These are phyloP conservation scores for Vulpes lagopus DNA, from an alignment of 2,113 vertebrate species.

Conservation along the genomic window DNA sequence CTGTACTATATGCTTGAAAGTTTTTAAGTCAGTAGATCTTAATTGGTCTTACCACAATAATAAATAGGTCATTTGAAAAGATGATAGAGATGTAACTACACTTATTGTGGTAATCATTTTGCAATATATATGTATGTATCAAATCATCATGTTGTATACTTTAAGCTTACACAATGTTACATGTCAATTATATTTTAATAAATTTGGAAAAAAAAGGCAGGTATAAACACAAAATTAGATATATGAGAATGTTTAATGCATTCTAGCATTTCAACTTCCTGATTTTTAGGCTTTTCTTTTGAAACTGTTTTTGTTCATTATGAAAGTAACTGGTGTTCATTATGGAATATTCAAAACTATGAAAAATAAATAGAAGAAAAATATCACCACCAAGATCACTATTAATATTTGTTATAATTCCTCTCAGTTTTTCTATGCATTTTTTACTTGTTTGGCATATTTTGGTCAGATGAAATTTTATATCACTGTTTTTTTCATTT, in stretches of 20 bases:
- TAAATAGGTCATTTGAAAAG: background rate
- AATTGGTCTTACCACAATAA: background rate
- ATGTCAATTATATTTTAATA: background rate
- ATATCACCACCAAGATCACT: background rate
- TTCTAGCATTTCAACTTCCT: background rate
- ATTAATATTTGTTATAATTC: slow-evolving; percentile 8
- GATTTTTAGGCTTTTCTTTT: slow-evolving; percentile 31
- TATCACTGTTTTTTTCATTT: background rate
- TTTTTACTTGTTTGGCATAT: background rate
- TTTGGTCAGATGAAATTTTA: background rate
- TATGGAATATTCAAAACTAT: background rate
- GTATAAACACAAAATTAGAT: slow-evolving; percentile 23
- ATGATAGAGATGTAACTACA: background rate
- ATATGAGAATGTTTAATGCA: background rate
- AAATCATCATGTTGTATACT: background rate
- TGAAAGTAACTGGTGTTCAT: background rate
- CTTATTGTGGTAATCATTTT: background rate
- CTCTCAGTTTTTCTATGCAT: background rate
- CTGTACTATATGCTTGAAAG: background rate
- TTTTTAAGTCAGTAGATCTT: background rate
- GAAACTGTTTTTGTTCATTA: background rate
- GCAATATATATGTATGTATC: background rate
- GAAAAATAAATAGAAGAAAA: slow-evolving; percentile 43
- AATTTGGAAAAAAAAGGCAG: background rate
- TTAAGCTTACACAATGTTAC: background rate